phyloP scores from a whole-genome alignment of 2,797 vertebrate genomes.

The Ammospiza maritima region DNA sequence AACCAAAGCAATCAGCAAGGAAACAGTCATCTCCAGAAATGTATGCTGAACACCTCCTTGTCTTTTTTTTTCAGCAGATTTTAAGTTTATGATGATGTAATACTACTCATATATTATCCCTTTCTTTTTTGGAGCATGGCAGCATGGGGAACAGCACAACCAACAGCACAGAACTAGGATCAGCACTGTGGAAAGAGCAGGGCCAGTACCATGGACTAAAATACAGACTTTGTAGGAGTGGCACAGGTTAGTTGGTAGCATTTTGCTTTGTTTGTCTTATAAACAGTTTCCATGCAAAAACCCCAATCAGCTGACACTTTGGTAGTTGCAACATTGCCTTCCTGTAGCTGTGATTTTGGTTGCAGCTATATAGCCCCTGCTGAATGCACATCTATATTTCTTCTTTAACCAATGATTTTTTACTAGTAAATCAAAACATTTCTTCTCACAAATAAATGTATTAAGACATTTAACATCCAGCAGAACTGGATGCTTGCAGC shows the following conservation, averaged over 20 bases:
- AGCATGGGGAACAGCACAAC: background rate
- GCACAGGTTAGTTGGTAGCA: conserved; percentile 26
- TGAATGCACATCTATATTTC: background rate
- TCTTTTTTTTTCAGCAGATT: background rate
- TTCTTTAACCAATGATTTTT: background rate
- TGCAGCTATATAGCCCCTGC: background rate
- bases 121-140: background rate
- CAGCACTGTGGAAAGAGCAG: conserved; percentile 14
- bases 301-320: background rate
- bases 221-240: background rate
- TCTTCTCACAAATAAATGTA: background rate
- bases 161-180: background rate
- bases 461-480: background rate
- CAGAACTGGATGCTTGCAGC: background rate
- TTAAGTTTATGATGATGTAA: background rate
- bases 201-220: background rate
- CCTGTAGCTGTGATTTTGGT: background rate
- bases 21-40: background rate
- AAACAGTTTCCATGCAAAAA: background rate
- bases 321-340: background rate
- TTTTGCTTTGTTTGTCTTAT: background rate
- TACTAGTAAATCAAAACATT: background rate
- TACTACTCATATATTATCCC: background rate
- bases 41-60: background rate
- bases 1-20: background rate